These are phyloP conservation scores for Mellilla xanthometata DNA, from an alignment of 2,888 invertebrate species.

Conservation along the genomic window DNA sequence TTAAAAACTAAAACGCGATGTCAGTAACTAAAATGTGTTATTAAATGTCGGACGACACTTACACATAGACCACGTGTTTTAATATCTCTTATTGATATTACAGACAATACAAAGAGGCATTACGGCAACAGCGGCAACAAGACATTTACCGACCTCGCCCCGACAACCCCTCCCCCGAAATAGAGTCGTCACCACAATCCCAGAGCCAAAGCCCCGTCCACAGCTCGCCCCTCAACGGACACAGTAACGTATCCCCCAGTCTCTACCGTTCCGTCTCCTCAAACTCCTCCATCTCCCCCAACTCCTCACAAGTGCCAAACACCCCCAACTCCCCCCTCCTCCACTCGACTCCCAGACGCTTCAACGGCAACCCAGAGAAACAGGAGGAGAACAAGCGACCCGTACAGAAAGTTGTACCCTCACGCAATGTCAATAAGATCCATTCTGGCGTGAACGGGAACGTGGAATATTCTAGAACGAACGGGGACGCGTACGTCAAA, in stretches of 20 bases:
- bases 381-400: slow-evolving; percentile 84
- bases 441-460: slow-evolving; percentile 79
- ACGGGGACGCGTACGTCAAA: slow-evolving; percentile 82
- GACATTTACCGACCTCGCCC: slow-evolving; percentile 89
- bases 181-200: slow-evolving; percentile 80
- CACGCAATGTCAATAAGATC: slow-evolving; percentile 83
- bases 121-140: slow-evolving; percentile 92
- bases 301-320: slow-evolving; percentile 64
- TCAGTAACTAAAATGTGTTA: slow-evolving; percentile 25
- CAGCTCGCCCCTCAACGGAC: no score
- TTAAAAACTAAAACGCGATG: no score
- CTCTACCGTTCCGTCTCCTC: slow-evolving; percentile 64
- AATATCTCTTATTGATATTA: slow-evolving; percentile 37
- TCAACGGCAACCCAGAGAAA: slow-evolving; percentile 66
- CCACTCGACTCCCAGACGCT: slow-evolving; percentile 76
- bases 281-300: slow-evolving; percentile 56
- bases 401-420: slow-evolving; percentile 90
- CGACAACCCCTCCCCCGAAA: slow-evolving; percentile 80
- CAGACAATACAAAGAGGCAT: slow-evolving; percentile 95
- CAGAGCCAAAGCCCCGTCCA: slow-evolving; percentile 77
- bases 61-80: neutral
- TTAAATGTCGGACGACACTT: slow-evolving; percentile 17
- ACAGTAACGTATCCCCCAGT: slow-evolving; percentile 81
- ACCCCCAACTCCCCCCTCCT: slow-evolving; percentile 75
- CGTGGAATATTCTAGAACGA: slow-evolving; percentile 57